Evolutionary conservation across 2,113 vertebrate species (phyloP).

Genomic region (Aegithalos caudatus): DNA sequence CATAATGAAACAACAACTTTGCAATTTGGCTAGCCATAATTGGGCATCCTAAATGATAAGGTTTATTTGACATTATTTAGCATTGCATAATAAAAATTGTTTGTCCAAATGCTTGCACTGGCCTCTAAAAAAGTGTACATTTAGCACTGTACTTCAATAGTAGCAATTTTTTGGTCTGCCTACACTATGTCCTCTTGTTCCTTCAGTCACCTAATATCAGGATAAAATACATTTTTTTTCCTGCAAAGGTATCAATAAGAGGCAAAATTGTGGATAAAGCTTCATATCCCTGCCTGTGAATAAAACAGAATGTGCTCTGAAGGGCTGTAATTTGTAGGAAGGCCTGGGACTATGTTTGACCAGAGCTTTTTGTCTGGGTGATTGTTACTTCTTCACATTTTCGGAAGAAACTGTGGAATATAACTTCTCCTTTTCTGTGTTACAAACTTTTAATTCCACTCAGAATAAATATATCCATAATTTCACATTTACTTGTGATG

Average conservation of each 20-base stretch:
- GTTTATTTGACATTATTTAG: neutral
- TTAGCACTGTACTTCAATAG: neutral
- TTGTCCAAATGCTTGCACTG: neutral
- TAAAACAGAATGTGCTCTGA: neutral
- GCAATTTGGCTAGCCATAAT: neutral
- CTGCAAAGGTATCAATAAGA: neutral
- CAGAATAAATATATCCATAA: neutral
- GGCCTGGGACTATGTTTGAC: neutral
- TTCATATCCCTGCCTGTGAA: neutral
- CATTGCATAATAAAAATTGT: neutral
- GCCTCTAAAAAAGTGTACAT: neutral
- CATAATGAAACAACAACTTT: neutral
- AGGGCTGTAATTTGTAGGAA: neutral
- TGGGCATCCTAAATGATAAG: neutral
- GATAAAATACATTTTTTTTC: neutral
- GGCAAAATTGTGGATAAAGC: neutral
- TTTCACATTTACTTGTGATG: neutral
- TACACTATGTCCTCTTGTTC: neutral
- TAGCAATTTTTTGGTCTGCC: fast-evolving
- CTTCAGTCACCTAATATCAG: neutral
- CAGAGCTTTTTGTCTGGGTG: neutral
- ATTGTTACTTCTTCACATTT: neutral
- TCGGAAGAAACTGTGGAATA: neutral
- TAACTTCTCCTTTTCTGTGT: neutral
- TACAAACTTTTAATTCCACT: neutral